Conservation (phyloP, 2,888 invertebrate species). For the Thumatha senex region DNA sequence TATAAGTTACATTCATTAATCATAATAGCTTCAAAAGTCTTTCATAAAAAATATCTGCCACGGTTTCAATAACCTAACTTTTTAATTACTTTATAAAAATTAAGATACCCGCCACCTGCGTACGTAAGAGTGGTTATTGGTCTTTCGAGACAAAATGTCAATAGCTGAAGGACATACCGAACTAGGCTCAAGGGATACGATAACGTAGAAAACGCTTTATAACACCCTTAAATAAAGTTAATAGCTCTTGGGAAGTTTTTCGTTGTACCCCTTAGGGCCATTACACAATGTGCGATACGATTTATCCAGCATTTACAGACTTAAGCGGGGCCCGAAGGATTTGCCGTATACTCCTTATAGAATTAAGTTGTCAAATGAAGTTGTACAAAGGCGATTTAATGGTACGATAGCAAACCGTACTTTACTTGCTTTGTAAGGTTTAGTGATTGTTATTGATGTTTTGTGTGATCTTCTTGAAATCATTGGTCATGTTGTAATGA, state of each 20-base stretch:
- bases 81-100: slow-evolving; percentile 37
- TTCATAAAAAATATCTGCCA: slow-evolving; percentile 3
- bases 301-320: slow-evolving; percentile 77
- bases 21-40: no score
- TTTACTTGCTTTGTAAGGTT: slow-evolving; percentile 28
- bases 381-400: slow-evolving; percentile 66
- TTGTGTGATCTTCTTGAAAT: slow-evolving; percentile 18
- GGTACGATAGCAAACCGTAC: slow-evolving; percentile 50
- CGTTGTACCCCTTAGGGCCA: slow-evolving; percentile 74
- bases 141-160: slow-evolving; percentile 48
- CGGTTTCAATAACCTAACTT: slow-evolving; percentile 26
- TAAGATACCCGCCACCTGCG: slow-evolving; percentile 36
- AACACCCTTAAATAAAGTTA: slow-evolving; percentile 81
- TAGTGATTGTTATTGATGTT: slow-evolving; percentile 36
- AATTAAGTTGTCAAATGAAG: slow-evolving; percentile 71
- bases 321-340: slow-evolving; percentile 58
- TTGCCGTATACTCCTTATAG: slow-evolving; percentile 58
- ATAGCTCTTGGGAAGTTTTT: slow-evolving; percentile 77
- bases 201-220: slow-evolving; percentile 79
- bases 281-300: slow-evolving; percentile 74
- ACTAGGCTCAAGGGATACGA: slow-evolving; percentile 70
- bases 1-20: no score
- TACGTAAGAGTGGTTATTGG: slow-evolving; percentile 38
- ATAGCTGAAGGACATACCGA: slow-evolving; percentile 63
- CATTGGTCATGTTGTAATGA: slow-evolving; percentile 11